These are phyloP conservation scores for Ranitomeya variabilis DNA, from an alignment of 2,113 vertebrate genomes.

Conservation along the genomic window DNA sequence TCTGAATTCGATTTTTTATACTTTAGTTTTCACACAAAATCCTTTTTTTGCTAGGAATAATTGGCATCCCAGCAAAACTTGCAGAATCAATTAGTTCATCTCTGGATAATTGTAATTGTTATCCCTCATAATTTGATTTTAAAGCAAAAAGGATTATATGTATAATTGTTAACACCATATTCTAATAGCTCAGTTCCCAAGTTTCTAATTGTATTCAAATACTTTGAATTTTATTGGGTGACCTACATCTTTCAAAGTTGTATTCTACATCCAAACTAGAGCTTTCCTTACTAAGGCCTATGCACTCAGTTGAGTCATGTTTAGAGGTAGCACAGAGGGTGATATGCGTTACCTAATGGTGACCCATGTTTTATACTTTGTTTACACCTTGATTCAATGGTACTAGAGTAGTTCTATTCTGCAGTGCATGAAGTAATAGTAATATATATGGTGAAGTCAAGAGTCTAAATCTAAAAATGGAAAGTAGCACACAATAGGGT, in stretches of 20 bases:
- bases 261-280: background rate
- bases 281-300: background rate
- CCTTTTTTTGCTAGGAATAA: background rate
- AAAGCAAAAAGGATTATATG: background rate
- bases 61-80: background rate
- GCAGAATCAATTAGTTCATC: conserved; percentile 6
- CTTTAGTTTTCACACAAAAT: background rate
- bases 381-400: too few relatives aligned
- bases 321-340: background rate
- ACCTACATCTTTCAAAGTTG: background rate
- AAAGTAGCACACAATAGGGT: too few relatives aligned
- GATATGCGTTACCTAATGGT: too few relatives aligned
- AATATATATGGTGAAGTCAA: too few relatives aligned
- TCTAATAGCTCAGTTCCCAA: background rate
- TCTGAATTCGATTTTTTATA: background rate
- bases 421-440: too few relatives aligned
- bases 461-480: too few relatives aligned
- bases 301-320: background rate
- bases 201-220: background rate
- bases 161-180: conserved; percentile 15
- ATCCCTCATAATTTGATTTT: background rate
- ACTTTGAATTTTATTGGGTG: background rate
- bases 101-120: conserved; percentile 10
- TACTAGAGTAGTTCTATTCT: too few relatives aligned
- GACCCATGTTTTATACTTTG: too few relatives aligned